Evolutionary conservation across 2,113 vertebrate species (phyloP).

Genomic region (Microtus oregoni): DNA sequence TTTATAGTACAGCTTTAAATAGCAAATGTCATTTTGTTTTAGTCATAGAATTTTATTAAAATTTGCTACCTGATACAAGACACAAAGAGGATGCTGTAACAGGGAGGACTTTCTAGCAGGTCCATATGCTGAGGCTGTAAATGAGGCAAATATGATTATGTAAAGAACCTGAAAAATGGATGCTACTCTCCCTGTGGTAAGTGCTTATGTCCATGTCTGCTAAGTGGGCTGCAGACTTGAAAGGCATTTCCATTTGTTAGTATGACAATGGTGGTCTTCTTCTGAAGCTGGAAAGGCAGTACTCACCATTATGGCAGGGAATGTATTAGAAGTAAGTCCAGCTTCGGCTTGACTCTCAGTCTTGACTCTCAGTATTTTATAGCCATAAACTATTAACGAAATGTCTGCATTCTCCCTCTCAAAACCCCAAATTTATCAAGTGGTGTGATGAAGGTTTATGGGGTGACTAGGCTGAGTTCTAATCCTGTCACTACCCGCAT

Average conservation of each 20-base stretch:
- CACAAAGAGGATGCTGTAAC: background rate
- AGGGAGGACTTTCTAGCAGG: background rate
- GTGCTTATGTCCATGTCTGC: background rate
- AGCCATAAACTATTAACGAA: background rate
- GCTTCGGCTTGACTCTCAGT: background rate
- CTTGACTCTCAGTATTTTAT: background rate
- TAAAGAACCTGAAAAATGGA: background rate
- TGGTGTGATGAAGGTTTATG: background rate
- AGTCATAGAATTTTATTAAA: constrained; percentile 29
- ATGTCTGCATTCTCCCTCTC: background rate
- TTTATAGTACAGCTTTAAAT: constrained; percentile 32
- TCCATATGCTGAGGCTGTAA: background rate
- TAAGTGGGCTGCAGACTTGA: background rate
- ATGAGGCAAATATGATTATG: background rate
- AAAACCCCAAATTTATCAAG: background rate
- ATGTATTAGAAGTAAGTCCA: background rate
- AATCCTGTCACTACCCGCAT: background rate
- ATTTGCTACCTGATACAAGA: constrained; percentile 21
- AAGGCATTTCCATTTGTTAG: background rate
- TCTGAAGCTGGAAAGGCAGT: background rate
- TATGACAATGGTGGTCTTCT: background rate
- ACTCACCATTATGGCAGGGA: background rate
- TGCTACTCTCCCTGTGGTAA: background rate
- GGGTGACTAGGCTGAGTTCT: background rate
- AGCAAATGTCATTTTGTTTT: constrained; percentile 9